phyloP scores from a whole-genome alignment of 2,113 vertebrate species.

The Daboia siamensis region DNA sequence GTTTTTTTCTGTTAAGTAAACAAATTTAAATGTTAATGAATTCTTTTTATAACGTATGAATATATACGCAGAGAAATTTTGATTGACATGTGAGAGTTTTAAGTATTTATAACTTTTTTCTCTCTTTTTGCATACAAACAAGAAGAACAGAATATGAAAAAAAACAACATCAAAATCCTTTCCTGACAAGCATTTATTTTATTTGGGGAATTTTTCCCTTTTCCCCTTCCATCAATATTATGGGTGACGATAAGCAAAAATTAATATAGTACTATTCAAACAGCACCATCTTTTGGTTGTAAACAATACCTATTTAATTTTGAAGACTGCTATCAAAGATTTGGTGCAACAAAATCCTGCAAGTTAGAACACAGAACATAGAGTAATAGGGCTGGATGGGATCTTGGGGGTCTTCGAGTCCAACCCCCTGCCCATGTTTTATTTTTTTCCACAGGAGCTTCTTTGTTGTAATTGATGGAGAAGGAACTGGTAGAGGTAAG shows the following conservation, averaged over 20 bases:
- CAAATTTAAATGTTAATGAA: background rate
- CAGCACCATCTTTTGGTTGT: conserved; percentile 66
- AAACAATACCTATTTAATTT: background rate
- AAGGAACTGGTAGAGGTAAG: background rate
- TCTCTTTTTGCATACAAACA: background rate
- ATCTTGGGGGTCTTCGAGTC: background rate
- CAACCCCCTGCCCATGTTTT: background rate
- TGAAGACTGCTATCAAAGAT: background rate
- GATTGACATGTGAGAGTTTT: background rate
- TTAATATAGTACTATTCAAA: conserved; percentile 25
- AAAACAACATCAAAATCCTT: background rate
- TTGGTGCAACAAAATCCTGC: background rate
- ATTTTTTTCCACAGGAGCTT: background rate
- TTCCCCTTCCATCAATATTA: background rate
- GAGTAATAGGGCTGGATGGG: background rate
- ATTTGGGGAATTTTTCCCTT: background rate
- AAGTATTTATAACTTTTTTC: background rate
- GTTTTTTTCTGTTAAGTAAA: background rate
- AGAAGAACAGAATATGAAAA: background rate
- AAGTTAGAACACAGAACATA: background rate
- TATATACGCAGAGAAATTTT: background rate
- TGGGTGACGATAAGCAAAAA: background rate
- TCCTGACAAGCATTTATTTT: background rate
- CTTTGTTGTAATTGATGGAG: background rate
- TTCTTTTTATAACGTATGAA: background rate